These are phyloP conservation scores for Merodon equestris DNA, from an alignment of 2,888 invertebrate genomes.

Conservation along the genomic window DNA sequence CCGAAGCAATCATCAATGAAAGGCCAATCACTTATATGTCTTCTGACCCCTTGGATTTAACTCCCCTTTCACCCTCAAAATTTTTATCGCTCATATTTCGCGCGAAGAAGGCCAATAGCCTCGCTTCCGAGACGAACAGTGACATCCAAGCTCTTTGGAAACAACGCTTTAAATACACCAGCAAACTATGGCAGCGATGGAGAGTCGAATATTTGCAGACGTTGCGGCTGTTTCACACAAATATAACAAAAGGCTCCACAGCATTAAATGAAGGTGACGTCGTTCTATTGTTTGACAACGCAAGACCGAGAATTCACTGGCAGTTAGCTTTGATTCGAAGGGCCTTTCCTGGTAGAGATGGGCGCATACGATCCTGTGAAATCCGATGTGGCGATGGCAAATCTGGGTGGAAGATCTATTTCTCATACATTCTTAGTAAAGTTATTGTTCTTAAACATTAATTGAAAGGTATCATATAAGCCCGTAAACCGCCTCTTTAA, in stretches of 20 bases:
- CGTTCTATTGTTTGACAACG: slow-evolving; percentile 3
- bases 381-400: slow-evolving; percentile 3
- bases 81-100: slow-evolving; percentile 8
- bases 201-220: slow-evolving; percentile 27
- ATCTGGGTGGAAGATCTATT: too few relatives aligned
- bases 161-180: slow-evolving; percentile 5
- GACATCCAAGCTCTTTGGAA: not conserved
- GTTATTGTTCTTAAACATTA: too few relatives aligned
- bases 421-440: too few relatives aligned
- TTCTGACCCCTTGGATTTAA: slow-evolving; percentile 12
- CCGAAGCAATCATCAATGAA: too few relatives aligned
- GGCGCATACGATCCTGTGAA: slow-evolving; percentile 6
- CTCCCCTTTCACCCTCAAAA: slow-evolving; percentile 14
- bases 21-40: slow-evolving; percentile 32
- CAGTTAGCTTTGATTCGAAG: slow-evolving; percentile 3
- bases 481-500: too few relatives aligned
- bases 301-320: slow-evolving; percentile 10
- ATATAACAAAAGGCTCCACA: slow-evolving; percentile 2
- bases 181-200: slow-evolving; percentile 12
- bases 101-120: not conserved
- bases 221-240: slow-evolving; percentile 8
- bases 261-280: not conserved
- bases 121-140: not conserved
- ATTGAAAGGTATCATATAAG: too few relatives aligned
- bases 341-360: slow-evolving; percentile 10